Conservation (phyloP, 2,888 invertebrate species). For the Pterostichus madidus region DNA sequence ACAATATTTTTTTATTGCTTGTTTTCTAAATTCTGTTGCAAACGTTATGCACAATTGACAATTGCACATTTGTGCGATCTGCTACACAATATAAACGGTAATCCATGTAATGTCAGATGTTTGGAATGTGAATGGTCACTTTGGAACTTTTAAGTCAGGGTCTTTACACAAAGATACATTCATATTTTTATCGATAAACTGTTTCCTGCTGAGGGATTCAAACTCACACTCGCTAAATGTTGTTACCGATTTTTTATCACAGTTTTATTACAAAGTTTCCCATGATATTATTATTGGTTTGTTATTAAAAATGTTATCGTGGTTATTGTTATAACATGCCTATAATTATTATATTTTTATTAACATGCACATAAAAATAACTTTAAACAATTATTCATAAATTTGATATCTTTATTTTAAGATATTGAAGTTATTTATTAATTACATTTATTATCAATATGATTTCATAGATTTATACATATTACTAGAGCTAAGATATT, state of each 20-base stretch:
- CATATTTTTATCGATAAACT: background rate
- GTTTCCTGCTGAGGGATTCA: background rate
- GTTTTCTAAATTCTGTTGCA: constrained; percentile 16
- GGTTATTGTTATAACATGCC: background rate
- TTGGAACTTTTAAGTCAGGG: constrained; percentile 35
- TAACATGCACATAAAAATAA: background rate
- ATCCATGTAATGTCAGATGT: constrained; percentile 31
- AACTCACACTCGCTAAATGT: too few species aligned
- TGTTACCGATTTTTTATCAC: background rate
- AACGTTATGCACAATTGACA: constrained; percentile 38
- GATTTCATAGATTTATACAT: too few species aligned
- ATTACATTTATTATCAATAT: too few species aligned
- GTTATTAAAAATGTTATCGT: constrained; percentile 7
- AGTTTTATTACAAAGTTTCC: background rate
- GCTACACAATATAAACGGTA: background rate
- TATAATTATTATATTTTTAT: background rate
- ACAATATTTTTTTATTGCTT: constrained; percentile 38
- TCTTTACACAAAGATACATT: constrained; percentile 20
- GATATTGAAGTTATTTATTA: too few species aligned
- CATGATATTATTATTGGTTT: background rate
- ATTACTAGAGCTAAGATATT: too few species aligned
- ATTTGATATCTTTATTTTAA: background rate
- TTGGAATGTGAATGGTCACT: constrained; percentile 40
- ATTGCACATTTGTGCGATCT: constrained; percentile 12
- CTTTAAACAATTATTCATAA: too few species aligned